Conservation (phyloP, 1,140 invertebrate species). For the Luehdorfia chinensis region DNA sequence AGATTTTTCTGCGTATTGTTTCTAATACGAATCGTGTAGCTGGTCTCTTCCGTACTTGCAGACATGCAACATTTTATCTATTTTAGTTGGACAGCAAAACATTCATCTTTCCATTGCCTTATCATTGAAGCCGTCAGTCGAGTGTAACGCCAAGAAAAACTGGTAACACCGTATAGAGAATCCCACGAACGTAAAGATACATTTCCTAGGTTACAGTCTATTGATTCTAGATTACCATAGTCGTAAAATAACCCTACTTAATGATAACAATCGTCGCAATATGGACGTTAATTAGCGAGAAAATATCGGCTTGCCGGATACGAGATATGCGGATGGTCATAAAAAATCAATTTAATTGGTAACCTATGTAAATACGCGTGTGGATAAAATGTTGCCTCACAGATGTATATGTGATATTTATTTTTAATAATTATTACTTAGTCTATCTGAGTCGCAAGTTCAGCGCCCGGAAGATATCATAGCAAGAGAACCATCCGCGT, state of each 20-base stretch:
- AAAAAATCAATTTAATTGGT: constrained; percentile 11
- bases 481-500: too few species aligned
- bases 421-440: constrained; percentile 2
- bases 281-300: constrained; percentile 6
- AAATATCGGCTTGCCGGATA: not conserved
- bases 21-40: too few species aligned
- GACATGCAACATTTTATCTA: constrained; percentile 1
- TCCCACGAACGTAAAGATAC: constrained; percentile 10
- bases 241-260: constrained; percentile 9
- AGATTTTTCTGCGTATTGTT: too few species aligned
- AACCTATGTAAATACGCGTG: constrained; percentile 9
- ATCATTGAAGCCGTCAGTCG: constrained; percentile 2
- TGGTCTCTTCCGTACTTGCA: not conserved
- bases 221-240: constrained; percentile 14
- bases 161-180: constrained; percentile 12
- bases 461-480: too few species aligned
- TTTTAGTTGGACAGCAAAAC: constrained; percentile 4
- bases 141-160: constrained; percentile 9
- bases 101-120: not conserved
- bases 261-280: constrained; percentile 13
- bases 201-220: constrained; percentile 14
- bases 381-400: constrained; percentile 4
- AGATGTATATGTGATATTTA: constrained; percentile 7
- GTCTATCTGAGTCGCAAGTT: too few species aligned
- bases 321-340: constrained; percentile 7